Evolutionary conservation across 2,113 vertebrate species (phyloP), one percentile per base, ranked within the genome.

Genomic region (Petromus typicus): DNA sequence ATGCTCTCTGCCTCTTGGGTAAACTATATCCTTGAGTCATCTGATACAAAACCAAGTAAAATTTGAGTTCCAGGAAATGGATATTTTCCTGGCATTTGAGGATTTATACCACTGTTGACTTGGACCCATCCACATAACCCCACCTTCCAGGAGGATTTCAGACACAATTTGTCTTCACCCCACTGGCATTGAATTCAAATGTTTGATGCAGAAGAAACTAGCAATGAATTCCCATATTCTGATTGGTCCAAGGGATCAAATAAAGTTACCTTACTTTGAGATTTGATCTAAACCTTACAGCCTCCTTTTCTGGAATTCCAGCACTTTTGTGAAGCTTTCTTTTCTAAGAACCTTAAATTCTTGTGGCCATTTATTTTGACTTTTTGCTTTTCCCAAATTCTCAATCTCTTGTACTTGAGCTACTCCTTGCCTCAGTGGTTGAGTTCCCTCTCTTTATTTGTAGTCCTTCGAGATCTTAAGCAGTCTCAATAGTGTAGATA

Each of bases 331-430:
- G 57, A 88, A 78, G 54, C 1, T 93, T 76, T 95, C 30, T 78
- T 76, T 94, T 30, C 83, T 32, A 1, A 51, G 22, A 20, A 1
- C 48, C 37, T 85, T 94, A 86, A 69, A 67, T 57, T 92, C n/a
- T 85, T 93, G 37, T 75, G 83, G 86, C 37, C 16, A 54, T 79
- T 85, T 43, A 95, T 73, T 84, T 16, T 90, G 57, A 92, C 51
- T 94, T 92, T 79, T 27, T 45, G 27, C 64, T 79, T 96, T 84
- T 59, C 0, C 17, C 93, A 30, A 92, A 85, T 66, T 92, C 34
- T 76, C 76, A 10, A 61, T 85, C 57, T 73, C 43, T 90, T 85
- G 23, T 71, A 69, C 17, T 86, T 75, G 18, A 10, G 43, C 43
- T 61, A 45, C 9, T 14, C n/a, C 43, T 25, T 54, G 10, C 16